phyloP scores from a whole-genome alignment of 2,888 invertebrate species.

The Pristionchus japonicus region DNA sequence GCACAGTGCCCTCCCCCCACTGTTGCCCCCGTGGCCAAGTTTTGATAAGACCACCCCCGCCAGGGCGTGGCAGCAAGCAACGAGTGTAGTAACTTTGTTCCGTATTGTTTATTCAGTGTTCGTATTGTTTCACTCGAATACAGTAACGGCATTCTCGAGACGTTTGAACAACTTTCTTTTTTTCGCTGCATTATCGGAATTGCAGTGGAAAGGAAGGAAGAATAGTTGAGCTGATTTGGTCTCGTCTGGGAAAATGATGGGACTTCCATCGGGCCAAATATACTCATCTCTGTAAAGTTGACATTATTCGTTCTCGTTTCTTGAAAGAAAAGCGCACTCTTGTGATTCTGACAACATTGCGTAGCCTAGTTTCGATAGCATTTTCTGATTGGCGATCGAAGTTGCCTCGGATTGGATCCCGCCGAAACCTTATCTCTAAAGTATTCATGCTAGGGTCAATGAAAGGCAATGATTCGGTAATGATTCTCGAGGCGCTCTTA shows the following conservation, averaged over 20 bases:
- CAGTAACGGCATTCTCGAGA: too few relatives aligned
- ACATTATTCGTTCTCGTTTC: neutral
- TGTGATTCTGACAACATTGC: neutral
- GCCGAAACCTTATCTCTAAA: neutral
- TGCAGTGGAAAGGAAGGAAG: neutral
- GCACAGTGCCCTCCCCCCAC: too few relatives aligned
- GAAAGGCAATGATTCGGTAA: too few relatives aligned
- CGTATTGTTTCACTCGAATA: too few relatives aligned
- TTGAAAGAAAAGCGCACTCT: neutral
- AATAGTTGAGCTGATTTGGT: neutral
- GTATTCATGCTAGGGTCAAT: neutral
- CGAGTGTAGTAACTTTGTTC: too few relatives aligned
- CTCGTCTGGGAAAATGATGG: neutral
- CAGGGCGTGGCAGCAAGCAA: too few relatives aligned
- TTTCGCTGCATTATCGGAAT: too few relatives aligned
- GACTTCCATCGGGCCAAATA: neutral
- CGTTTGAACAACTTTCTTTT: too few relatives aligned
- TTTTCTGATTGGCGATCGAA: constrained; percentile 1
- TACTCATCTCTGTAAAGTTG: neutral
- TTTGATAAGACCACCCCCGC: too few relatives aligned
- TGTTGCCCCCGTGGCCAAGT: too few relatives aligned
- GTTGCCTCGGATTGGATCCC: constrained; percentile 10
- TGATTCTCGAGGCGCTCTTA: neutral
- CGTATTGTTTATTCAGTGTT: too few relatives aligned
- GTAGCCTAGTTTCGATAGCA: neutral